Base-by-base conservation (phyloP, 2,113 vertebrate species). In the Neodon shergylaensis region DNA sequence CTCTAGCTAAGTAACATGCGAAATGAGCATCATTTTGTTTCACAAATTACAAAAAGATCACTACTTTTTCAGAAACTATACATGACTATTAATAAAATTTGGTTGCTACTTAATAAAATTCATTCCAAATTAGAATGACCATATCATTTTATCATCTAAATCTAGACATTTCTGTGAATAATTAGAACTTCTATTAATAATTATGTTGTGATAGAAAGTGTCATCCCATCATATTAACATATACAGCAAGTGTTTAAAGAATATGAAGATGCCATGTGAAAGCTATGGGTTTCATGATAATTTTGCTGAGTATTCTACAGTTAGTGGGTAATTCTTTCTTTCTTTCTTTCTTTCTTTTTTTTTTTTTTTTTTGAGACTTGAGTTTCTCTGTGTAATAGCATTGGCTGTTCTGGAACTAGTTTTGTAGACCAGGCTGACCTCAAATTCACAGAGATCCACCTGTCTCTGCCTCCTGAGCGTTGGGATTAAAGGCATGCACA, bases 31-130 rank as follows among this genome's bases (percentile, higher is more conserved):
- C 36, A 58, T 65, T 88, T 49, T 89, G 70, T 72, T 10, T 86
- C 16, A 2, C 7, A 33, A 88, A 47, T 65, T 63, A 91, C 11
- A 95, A 85, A 47, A 78, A 17, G 6, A 85, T 54, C 4, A 79
- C n/a, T 85, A 16, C 11, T 19, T 93, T 36, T 92, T 66, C 73
- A 42, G 47, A 77, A 95, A 49, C 86, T 92, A 89, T 12, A 83
- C 16, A 90, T 3, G 44, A 11, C 7, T 36, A 92, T 4, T 84
- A 65, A 12, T 76, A 91, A 90, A 95, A 95, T 42, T 0, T 36
- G 92, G 3, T 31, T 81, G 70, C 61, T 85, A 83, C 22, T 86
- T 70, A 39, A 73, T 83, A 36, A 94, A 91, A 92, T 42, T 61
- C 31, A 93, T 13, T 26, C 16, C 76, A 95, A 82, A 83, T 10